Evolutionary conservation across 2,888 invertebrate species (phyloP).

Genomic region (Clusia tigrina): DNA sequence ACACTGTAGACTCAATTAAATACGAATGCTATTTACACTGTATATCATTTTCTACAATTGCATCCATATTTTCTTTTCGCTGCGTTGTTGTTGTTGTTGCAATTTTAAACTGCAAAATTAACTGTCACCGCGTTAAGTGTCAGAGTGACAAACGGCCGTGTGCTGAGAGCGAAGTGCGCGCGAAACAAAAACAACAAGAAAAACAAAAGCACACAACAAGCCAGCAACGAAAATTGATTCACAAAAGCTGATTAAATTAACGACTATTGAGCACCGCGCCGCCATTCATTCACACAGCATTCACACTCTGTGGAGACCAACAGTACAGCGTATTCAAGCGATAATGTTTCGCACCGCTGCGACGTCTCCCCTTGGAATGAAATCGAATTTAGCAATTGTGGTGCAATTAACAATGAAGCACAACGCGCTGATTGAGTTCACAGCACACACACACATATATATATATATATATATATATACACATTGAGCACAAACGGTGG

Average conservation of each 20-base stretch:
- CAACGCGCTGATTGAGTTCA: not conserved
- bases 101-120: slow-evolving; percentile 28
- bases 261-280: slow-evolving; percentile 14
- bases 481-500: not conserved
- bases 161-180: not conserved
- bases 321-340: slow-evolving; percentile 22
- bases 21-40: not conserved
- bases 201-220: slow-evolving; percentile 16
- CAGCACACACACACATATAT: not conserved
- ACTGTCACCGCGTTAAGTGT: slow-evolving; percentile 39
- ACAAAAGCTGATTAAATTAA: slow-evolving; percentile 18
- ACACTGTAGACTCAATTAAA: no score
- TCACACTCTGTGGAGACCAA: not conserved
- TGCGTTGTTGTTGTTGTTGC: slow-evolving; percentile 11
- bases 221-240: slow-evolving; percentile 13
- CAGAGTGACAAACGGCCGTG: slow-evolving; percentile 28
- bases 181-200: slow-evolving; percentile 9
- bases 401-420: slow-evolving; percentile 1
- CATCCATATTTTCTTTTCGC: not conserved
- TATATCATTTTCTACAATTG: not conserved
- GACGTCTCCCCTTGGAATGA: not conserved
- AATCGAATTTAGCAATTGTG: not conserved
- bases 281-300: no score
- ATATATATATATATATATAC: not conserved
- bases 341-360: slow-evolving; percentile 25